A percentile compares a stretch with the other conserved stretches of the same genome.
phyloP scores from a whole-genome alignment of 2,888 invertebrate species.

The Erannis defoliaria region DNA sequence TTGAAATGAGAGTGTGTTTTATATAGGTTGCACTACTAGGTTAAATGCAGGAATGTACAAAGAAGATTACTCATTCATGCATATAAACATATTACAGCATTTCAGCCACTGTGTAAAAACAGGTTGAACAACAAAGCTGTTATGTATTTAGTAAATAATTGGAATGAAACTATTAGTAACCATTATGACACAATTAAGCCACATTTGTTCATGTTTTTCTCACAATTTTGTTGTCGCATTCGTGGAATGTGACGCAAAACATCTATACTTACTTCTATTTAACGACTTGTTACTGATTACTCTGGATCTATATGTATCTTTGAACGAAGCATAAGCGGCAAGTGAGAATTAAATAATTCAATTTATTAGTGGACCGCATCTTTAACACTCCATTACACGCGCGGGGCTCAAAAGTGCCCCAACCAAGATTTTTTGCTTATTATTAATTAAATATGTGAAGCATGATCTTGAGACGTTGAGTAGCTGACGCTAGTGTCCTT shows the following conservation, averaged over 20 bases:
- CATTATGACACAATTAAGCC: slow-evolving; percentile 57
- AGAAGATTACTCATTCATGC: not conserved
- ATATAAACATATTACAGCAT: slow-evolving; percentile 3
- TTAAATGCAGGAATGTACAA: too few relatives aligned
- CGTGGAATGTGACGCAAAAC: slow-evolving; percentile 8
- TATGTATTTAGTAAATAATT: slow-evolving; percentile 13
- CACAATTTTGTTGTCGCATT: slow-evolving; percentile 46
- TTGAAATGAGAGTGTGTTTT: not conserved
- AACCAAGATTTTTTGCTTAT: too few relatives aligned
- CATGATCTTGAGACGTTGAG: too few relatives aligned
- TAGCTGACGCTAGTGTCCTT: too few relatives aligned
- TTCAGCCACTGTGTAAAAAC: slow-evolving; percentile 9
- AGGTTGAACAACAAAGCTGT: not conserved
- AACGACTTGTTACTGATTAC: slow-evolving; percentile 1
- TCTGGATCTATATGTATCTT: too few relatives aligned
- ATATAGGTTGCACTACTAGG: slow-evolving; percentile 6
- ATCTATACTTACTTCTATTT: not conserved
- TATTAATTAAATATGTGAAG: too few relatives aligned
- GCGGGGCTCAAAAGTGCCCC: too few relatives aligned
- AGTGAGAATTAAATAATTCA: too few relatives aligned
- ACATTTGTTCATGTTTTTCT: slow-evolving; percentile 51
- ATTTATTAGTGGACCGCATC: too few relatives aligned
- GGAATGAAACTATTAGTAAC: slow-evolving; percentile 51
- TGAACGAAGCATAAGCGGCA: too few relatives aligned
- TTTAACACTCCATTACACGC: too few relatives aligned